Evolutionary conservation across 2,113 vertebrate genomes (phyloP).

Genomic region (Pluvianellus socialis): DNA sequence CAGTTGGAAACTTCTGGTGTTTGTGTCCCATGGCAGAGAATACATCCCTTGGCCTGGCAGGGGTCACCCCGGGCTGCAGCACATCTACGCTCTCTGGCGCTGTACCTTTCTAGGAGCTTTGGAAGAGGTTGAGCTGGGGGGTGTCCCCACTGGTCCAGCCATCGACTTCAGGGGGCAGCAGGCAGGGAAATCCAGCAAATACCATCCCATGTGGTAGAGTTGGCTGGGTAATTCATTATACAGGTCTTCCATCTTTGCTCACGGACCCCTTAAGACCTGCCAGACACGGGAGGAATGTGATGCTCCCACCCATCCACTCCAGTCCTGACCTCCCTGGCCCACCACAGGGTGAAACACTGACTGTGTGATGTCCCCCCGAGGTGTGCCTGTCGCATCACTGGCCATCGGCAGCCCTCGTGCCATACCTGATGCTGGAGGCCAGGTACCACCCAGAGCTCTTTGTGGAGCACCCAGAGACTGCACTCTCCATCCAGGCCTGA

Average conservation of each 20-base stretch:
- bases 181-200: neutral
- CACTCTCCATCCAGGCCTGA: neutral
- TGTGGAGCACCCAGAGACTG: neutral
- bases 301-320: neutral
- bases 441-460: neutral
- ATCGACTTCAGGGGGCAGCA: neutral
- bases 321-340: neutral
- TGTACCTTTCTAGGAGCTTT: neutral
- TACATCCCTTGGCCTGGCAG: neutral
- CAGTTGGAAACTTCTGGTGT: neutral
- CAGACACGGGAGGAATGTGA: neutral
- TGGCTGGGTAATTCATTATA: neutral
- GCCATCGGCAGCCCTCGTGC: rapidly evolving
- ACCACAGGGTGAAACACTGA: neutral
- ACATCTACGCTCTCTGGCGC: neutral
- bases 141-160: neutral
- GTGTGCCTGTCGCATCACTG: neutral
- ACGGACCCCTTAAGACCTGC: neutral
- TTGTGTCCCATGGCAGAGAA: rapidly evolving
- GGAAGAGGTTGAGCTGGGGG: neutral
- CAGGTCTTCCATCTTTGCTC: neutral
- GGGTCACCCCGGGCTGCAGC: neutral
- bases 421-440: neutral
- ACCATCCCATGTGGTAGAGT: neutral
- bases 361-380: neutral